These are phyloP conservation scores for Daboia siamensis DNA, from an alignment of 2,113 vertebrate species.

Conservation along the genomic window DNA sequence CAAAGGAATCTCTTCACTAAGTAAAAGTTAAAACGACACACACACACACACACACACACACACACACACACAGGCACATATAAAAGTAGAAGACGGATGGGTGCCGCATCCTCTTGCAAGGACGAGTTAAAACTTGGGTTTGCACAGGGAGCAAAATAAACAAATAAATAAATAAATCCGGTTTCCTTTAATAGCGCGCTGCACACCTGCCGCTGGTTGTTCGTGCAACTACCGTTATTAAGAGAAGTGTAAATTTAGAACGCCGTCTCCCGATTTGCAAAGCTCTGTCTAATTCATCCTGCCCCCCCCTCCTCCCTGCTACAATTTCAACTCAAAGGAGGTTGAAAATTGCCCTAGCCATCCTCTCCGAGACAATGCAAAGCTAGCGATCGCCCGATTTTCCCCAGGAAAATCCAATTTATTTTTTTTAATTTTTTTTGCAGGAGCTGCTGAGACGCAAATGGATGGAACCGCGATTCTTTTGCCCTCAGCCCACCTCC, in stretches of 20 bases:
- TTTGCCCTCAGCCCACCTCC: slow-evolving; percentile 17
- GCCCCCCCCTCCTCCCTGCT: not conserved
- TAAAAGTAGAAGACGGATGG: slow-evolving; percentile 74
- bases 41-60: slow-evolving; percentile 42
- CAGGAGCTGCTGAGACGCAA: slow-evolving; percentile 38
- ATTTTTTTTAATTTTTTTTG: not conserved
- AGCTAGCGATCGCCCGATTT: slow-evolving; percentile 31
- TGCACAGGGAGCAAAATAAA: slow-evolving; percentile 12
- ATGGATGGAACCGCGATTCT: slow-evolving; percentile 27
- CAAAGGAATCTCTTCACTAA: slow-evolving; percentile 58
- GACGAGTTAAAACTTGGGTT: slow-evolving; percentile 61
- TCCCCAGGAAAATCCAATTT: no score
- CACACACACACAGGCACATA: slow-evolving; percentile 64
- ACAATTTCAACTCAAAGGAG: slow-evolving; percentile 46
- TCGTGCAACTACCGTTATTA: slow-evolving; percentile 64
- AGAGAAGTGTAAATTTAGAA: slow-evolving; percentile 61
- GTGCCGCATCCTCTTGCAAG: slow-evolving; percentile 65
- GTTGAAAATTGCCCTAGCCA: slow-evolving; percentile 50
- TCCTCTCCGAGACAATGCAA: slow-evolving; percentile 59
- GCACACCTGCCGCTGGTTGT: slow-evolving; percentile 65
- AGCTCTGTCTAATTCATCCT: slow-evolving; percentile 40
- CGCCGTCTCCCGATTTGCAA: slow-evolving; percentile 56
- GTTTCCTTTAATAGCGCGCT: slow-evolving; percentile 59
- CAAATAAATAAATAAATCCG: not conserved
- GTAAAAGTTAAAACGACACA: slow-evolving; percentile 71